These are phyloP conservation scores for Bactericera cockerelli DNA, from an alignment of 1,140 invertebrate genomes.

Conservation along the genomic window DNA sequence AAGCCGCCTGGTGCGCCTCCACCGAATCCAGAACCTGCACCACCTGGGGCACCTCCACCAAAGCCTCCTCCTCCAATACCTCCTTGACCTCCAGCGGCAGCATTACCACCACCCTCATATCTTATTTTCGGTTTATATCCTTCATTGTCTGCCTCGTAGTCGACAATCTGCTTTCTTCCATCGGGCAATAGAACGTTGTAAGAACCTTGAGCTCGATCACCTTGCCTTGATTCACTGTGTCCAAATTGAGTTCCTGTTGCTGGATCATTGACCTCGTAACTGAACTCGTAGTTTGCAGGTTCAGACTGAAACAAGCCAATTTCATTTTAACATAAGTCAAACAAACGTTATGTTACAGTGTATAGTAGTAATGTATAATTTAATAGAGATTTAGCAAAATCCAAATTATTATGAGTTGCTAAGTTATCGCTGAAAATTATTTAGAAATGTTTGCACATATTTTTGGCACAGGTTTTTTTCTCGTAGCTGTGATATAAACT, in stretches of 20 bases:
- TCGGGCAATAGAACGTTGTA: constrained; percentile 49
- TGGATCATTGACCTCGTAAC: constrained; percentile 44
- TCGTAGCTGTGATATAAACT: too few species aligned
- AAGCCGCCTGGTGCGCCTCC: not conserved
- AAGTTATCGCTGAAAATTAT: too few species aligned
- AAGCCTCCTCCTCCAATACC: not conserved
- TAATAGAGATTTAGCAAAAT: too few species aligned
- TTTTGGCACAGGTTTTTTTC: too few species aligned
- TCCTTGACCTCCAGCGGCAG: not conserved
- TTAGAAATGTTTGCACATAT: too few species aligned
- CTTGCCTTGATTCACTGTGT: constrained; percentile 43
- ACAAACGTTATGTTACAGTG: too few species aligned
- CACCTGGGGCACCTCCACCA: not conserved
- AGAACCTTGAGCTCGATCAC: constrained; percentile 40
- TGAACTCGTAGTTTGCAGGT: constrained; percentile 48
- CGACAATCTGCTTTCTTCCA: constrained; percentile 44
- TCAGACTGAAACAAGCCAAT: constrained; percentile 38
- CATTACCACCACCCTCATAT: constrained; percentile 42
- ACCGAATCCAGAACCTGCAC: not conserved
- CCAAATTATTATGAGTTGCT: too few species aligned
- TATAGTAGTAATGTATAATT: too few species aligned
- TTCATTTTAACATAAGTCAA: too few species aligned
- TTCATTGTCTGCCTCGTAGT: constrained; percentile 43
- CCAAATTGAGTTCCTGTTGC: constrained; percentile 40
- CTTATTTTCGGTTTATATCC: constrained; percentile 49